phyloP scores from a whole-genome alignment of 2,797 vertebrate species.

The Cryptoblepharus egeriae region DNA sequence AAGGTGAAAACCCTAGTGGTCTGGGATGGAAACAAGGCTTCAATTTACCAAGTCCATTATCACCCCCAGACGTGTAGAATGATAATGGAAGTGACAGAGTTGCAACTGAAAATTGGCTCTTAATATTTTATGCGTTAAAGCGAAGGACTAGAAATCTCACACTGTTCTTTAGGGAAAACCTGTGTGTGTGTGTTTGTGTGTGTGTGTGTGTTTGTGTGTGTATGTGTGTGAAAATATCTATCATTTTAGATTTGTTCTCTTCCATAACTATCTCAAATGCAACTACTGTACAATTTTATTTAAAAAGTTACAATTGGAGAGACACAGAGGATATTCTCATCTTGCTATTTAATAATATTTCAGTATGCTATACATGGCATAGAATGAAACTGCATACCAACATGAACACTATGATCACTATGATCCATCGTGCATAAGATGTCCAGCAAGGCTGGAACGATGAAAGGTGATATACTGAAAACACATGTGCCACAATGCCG shows the following conservation, averaged over 20 bases:
- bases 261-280: slow-evolving; percentile 53
- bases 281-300: slow-evolving; percentile 51
- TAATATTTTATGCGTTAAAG: slow-evolving; percentile 93
- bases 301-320: slow-evolving; percentile 47
- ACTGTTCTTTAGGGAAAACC: slow-evolving; percentile 81
- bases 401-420: background rate
- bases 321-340: slow-evolving; percentile 34
- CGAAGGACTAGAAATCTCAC: slow-evolving; percentile 81
- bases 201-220: slow-evolving; percentile 22
- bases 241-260: background rate
- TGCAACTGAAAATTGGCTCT: slow-evolving; percentile 90
- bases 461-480: slow-evolving; percentile 19
- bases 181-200: slow-evolving; percentile 57
- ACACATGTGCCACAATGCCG: rapidly evolving
- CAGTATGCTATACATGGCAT: background rate
- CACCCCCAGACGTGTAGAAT: slow-evolving; percentile 85
- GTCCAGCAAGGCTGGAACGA: slow-evolving; percentile 1
- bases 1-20: slow-evolving; percentile 74
- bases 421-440: background rate
- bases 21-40: slow-evolving; percentile 76
- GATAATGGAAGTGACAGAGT: slow-evolving; percentile 90
- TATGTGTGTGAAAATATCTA: background rate
- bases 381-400: slow-evolving; percentile 40
- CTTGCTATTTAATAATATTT: slow-evolving; percentile 42
- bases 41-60: slow-evolving; percentile 88